Percentiles rank a stretch among this genome's conserved stretches.
Evolutionary conservation across 2,113 vertebrate species (phyloP).

Genomic region (Lepisosteus osseus): DNA sequence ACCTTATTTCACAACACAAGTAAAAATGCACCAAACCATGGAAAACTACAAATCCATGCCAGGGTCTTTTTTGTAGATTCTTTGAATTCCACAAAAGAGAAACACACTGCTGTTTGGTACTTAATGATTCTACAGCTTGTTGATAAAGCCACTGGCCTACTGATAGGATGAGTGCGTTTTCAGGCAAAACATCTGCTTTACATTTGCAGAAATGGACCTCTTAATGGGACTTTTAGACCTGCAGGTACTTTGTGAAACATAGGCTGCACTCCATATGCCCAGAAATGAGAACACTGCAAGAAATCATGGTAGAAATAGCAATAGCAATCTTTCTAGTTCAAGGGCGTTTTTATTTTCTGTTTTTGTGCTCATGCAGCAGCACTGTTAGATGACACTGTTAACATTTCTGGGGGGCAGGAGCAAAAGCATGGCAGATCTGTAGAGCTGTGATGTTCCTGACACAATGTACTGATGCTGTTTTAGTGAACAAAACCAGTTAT

Average conservation of each 20-base stretch:
- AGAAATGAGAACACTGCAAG: neutral
- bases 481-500: no score
- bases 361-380: no score
- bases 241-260: neutral
- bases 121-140: neutral
- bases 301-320: no score
- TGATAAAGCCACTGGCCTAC: neutral
- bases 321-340: no score
- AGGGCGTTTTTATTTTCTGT: no score
- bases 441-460: neutral
- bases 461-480: no score
- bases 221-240: neutral
- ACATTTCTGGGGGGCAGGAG: neutral
- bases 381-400: no score
- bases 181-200: neutral
- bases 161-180: neutral
- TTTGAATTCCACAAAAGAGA: neutral
- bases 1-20: neutral
- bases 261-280: neutral
- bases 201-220: slow-evolving; percentile 4
- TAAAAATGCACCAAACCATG: neutral
- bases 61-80: neutral
- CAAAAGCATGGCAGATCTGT: neutral
- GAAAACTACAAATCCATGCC: neutral
- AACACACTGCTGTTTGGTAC: neutral